Percentiles rank a stretch among this genome's conserved stretches.
These are phyloP conservation scores for Torymus auratus DNA, from an alignment of 2,888 invertebrate genomes.

Conservation along the genomic window DNA sequence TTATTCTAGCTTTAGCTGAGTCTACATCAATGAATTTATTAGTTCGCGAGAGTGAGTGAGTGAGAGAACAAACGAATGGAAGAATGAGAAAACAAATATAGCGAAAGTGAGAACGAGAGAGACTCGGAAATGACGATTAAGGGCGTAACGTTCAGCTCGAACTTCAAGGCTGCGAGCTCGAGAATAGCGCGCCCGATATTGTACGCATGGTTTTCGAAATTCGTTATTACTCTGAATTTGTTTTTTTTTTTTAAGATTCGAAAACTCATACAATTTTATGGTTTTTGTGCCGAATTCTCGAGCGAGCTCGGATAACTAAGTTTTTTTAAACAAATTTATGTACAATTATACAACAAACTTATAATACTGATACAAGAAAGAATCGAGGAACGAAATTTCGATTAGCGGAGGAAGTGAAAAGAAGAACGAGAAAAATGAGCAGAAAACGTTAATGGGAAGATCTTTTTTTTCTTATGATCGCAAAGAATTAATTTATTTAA, in stretches of 20 bases:
- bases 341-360: no score
- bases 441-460: slow-evolving; percentile 24
- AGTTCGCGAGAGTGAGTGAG: slow-evolving; percentile 44
- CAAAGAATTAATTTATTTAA: no score
- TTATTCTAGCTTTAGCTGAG: slow-evolving; percentile 72
- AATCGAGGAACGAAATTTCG: background rate
- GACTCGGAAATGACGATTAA: background rate
- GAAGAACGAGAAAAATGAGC: background rate
- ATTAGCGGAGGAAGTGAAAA: background rate
- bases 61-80: slow-evolving; percentile 25
- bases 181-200: slow-evolving; percentile 33
- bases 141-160: slow-evolving; percentile 52
- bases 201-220: no score
- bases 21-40: slow-evolving; percentile 64
- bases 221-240: background rate
- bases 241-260: background rate
- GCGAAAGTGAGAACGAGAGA: background rate
- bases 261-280: background rate
- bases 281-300: slow-evolving; percentile 20
- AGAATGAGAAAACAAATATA: slow-evolving; percentile 26
- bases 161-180: slow-evolving; percentile 26
- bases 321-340: no score
- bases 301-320: background rate
- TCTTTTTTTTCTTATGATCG: slow-evolving; percentile 19
- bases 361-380: background rate